These are phyloP conservation scores for Centropristis striata DNA, from an alignment of 2,113 vertebrate genomes.

Conservation along the genomic window DNA sequence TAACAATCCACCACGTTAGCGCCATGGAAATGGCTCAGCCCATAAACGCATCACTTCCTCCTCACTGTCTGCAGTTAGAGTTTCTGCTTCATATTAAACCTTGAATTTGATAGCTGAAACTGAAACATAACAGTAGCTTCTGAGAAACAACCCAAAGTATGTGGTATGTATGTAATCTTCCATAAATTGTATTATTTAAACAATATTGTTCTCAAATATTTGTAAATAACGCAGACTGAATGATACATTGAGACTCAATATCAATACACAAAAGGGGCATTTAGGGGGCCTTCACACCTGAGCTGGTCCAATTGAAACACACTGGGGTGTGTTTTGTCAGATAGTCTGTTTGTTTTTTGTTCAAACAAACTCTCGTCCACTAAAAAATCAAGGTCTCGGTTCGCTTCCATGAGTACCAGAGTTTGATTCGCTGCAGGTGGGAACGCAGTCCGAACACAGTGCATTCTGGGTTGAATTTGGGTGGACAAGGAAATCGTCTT, in stretches of 20 bases:
- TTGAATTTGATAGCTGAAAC: not conserved
- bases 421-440: no score
- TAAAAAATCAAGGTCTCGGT: no score
- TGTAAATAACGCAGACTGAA: not conserved
- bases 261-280: no score
- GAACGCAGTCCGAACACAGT: no score
- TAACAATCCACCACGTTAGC: slow-evolving; percentile 56
- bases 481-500: no score
- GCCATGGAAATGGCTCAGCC: slow-evolving; percentile 40
- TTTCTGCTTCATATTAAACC: slow-evolving; percentile 26
- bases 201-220: not conserved
- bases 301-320: no score
- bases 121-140: not conserved
- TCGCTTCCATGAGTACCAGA: no score
- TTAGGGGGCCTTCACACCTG: no score
- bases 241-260: not conserved
- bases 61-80: slow-evolving; percentile 1
- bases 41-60: slow-evolving; percentile 50
- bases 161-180: not conserved
- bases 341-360: no score
- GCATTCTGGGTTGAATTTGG: no score
- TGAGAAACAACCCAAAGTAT: not conserved
- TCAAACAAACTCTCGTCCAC: no score
- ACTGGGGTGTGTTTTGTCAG: no score
- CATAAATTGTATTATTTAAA: not conserved